phyloP scores from a whole-genome alignment of 2,797 vertebrate genomes.

The Hoplostethus atlanticus region DNA sequence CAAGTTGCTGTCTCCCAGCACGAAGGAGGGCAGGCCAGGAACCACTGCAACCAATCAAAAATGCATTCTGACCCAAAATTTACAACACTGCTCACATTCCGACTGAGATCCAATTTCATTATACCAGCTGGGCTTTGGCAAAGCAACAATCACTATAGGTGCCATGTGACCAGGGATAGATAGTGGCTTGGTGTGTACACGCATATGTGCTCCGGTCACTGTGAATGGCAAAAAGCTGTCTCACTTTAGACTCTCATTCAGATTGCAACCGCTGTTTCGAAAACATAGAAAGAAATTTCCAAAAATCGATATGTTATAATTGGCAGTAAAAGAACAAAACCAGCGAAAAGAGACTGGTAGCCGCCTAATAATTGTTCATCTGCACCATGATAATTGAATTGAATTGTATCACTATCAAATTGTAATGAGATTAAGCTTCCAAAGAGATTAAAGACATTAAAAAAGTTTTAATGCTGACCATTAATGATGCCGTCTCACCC shows the following conservation, averaged over 20 bases:
- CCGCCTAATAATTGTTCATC: neutral
- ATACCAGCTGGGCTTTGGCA: slow-evolving; percentile 78
- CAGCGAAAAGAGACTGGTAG: neutral
- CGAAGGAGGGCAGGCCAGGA: slow-evolving; percentile 68
- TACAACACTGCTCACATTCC: slow-evolving; percentile 76
- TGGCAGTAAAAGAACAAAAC: neutral
- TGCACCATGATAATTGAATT: neutral
- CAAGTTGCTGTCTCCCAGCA: slow-evolving; percentile 72
- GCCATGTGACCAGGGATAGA: slow-evolving; percentile 65
- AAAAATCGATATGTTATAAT: too few relatives aligned
- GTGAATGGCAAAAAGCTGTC: neutral
- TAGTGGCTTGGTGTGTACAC: slow-evolving; percentile 26
- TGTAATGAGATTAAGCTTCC: too few relatives aligned
- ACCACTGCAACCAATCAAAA: slow-evolving; percentile 83
- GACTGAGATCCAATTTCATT: slow-evolving; percentile 64
- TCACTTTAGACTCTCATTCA: slow-evolving; percentile 11
- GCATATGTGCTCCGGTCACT: neutral
- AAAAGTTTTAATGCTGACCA: neutral
- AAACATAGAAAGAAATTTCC: too few relatives aligned
- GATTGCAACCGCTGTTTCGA: neutral
- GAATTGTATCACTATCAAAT: too few relatives aligned
- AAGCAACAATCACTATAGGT: slow-evolving; percentile 55
- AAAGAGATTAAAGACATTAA: too few relatives aligned
- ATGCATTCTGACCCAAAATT: slow-evolving; percentile 69
- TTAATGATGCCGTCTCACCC: neutral